A percentile compares a stretch with the other conserved stretches of the same genome.
Conservation (phyloP, 2,888 invertebrate genomes). For the Corbicula japonica region DNA sequence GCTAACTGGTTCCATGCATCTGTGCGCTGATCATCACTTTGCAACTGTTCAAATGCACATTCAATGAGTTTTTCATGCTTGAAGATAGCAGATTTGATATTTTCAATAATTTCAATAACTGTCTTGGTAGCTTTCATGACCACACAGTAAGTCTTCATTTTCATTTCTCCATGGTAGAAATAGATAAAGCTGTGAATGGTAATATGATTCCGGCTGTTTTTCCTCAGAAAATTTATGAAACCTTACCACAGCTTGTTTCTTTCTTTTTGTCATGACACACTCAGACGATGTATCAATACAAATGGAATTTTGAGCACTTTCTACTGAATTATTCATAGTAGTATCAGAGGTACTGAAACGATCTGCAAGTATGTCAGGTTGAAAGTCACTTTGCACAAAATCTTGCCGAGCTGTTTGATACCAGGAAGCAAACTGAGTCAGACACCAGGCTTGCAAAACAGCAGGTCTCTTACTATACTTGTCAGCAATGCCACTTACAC, state of each 20-base stretch:
- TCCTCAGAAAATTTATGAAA: constrained; percentile 30
- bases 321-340: constrained; percentile 5
- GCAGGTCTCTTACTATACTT: constrained; percentile 16
- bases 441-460: constrained; percentile 1
- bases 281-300: no score
- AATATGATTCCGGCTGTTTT: constrained; percentile 34
- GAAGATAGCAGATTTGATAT: constrained; percentile 15
- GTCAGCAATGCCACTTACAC: constrained; percentile 8
- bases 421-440: constrained; percentile 19
- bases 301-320: constrained; percentile 24
- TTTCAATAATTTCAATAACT: constrained; percentile 28
- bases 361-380: constrained; percentile 30
- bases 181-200: constrained; percentile 32
- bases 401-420: background rate
- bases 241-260: constrained; percentile 28
- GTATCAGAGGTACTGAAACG: constrained; percentile 4
- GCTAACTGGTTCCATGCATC: constrained; percentile 32
- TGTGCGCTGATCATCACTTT: constrained; percentile 29
- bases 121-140: constrained; percentile 24
- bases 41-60: constrained; percentile 38
- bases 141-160: constrained; percentile 11
- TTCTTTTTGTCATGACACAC: constrained; percentile 31
- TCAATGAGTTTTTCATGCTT: constrained; percentile 32
- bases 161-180: constrained; percentile 43
- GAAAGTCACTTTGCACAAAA: constrained; percentile 13